Evolutionary conservation across 2,888 invertebrate genomes (phyloP), one percentile per base, ranked within the genome.

Genomic region (Machimus rusticus): DNA sequence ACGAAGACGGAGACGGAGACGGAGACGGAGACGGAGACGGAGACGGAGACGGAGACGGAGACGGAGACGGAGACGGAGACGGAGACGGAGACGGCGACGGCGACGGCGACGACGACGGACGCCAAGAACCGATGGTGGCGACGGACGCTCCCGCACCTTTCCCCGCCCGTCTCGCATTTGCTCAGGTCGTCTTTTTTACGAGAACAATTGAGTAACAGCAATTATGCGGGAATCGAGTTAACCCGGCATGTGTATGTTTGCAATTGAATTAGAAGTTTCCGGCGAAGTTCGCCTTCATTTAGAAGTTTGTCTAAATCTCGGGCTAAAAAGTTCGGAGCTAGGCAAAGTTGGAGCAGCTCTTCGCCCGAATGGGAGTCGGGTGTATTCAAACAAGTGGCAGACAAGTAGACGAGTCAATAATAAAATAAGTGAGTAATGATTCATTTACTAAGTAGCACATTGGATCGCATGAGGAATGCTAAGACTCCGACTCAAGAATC

Each of bases 341-440:
- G 28, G 79, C 23, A 51, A 79, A 79, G 79, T 79, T 79, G 19
- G 51, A 79, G 28, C 31, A 66, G 2, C 28, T 28, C 66, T 28
- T 51, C 51, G 46, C 28, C 19, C 46, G 79, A 28, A 28, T 46
- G n/a, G 34, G 76, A 23, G 79, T 51, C 31, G 79, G 14, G 46
- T 46, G 51, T 79, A 79, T 79, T 79, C 79, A 51, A 79, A 79
- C 79, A 79, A 79, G 79, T 79, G 79, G 79, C 79, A 46, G 79
- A 79, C 79, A 79, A 79, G 79, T 79, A 79, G 79, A 79, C 39
- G 79, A 79, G 79, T 79, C 79, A 79, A 79, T 79, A 79, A 79
- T 79, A 79, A 79, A 79, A 79, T 79, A 79, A 79, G 79, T 79
- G 79, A 51, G 51, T 79, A 79, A 79, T 79, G 79, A 79, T 46